Conservation (phyloP, 1,140 invertebrate genomes). For the Bemisia tabaci region DNA sequence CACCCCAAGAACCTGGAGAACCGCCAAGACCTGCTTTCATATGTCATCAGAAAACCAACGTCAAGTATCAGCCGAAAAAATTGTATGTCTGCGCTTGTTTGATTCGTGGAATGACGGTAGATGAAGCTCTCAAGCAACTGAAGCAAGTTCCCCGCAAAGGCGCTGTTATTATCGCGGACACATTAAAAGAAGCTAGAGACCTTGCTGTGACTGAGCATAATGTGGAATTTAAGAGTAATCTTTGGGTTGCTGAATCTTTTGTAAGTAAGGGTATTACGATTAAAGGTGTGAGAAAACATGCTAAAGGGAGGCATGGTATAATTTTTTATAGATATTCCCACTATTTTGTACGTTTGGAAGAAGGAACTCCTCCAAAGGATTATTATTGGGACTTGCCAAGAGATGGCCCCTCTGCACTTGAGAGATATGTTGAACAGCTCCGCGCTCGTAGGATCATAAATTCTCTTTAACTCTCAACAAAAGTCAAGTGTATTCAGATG, state of each 20-base stretch:
- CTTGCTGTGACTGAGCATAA: slow-evolving; percentile 77
- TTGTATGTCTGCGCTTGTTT: slow-evolving; percentile 82
- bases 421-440: slow-evolving; percentile 56
- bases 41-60: slow-evolving; percentile 63
- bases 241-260: slow-evolving; percentile 95
- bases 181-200: slow-evolving; percentile 75
- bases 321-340: slow-evolving; percentile 69
- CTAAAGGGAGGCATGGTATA: slow-evolving; percentile 46
- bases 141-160: slow-evolving; percentile 75
- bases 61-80: slow-evolving; percentile 82
- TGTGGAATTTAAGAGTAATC: slow-evolving; percentile 88
- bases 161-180: slow-evolving; percentile 58
- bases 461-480: slow-evolving; percentile 48
- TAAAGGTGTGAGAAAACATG: slow-evolving; percentile 74
- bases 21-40: slow-evolving; percentile 71
- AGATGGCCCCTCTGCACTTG: slow-evolving; percentile 53
- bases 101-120: slow-evolving; percentile 79
- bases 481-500: too few relatives aligned
- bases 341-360: slow-evolving; percentile 81
- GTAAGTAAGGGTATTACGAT: slow-evolving; percentile 54
- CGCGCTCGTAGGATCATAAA: slow-evolving; percentile 50
- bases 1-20: slow-evolving; percentile 59
- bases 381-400: slow-evolving; percentile 47
- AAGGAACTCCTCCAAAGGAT: slow-evolving; percentile 81
- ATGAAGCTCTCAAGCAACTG: slow-evolving; percentile 85